Conservation (phyloP, 2,797 vertebrate genomes). For the Enoplosus armatus region DNA sequence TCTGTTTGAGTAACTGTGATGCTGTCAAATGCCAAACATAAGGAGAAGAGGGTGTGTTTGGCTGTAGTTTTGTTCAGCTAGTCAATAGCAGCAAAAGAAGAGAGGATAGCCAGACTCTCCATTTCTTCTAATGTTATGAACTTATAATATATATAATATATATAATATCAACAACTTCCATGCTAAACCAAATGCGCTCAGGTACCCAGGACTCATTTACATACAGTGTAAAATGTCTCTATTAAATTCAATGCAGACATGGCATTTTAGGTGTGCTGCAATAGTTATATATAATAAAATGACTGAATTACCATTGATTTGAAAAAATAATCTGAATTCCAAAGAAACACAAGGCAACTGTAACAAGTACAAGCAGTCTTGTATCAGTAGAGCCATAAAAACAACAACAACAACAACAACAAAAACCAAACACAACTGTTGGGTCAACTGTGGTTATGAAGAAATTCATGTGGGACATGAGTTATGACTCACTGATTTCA, state of each 20-base stretch:
- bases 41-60: background rate
- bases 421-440: background rate
- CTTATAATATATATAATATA: too few relatives aligned
- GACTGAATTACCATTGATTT: background rate
- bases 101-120: background rate
- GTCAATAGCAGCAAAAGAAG: background rate
- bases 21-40: background rate
- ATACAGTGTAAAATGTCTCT: background rate
- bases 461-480: constrained; percentile 25
- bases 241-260: background rate
- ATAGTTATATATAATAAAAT: background rate
- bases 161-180: too few relatives aligned
- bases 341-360: background rate
- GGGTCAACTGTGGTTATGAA: background rate
- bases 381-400: background rate
- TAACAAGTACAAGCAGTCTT: background rate
- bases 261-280: background rate
- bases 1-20: constrained; percentile 23
- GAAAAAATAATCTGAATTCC: background rate
- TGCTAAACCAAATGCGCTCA: background rate
- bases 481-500: constrained; percentile 26
- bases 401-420: background rate
- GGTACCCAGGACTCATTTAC: background rate
- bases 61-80: background rate
- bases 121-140: background rate